Evolutionary conservation across 1,140 invertebrate genomes (phyloP).

Genomic region (Sinonovacula constricta): DNA sequence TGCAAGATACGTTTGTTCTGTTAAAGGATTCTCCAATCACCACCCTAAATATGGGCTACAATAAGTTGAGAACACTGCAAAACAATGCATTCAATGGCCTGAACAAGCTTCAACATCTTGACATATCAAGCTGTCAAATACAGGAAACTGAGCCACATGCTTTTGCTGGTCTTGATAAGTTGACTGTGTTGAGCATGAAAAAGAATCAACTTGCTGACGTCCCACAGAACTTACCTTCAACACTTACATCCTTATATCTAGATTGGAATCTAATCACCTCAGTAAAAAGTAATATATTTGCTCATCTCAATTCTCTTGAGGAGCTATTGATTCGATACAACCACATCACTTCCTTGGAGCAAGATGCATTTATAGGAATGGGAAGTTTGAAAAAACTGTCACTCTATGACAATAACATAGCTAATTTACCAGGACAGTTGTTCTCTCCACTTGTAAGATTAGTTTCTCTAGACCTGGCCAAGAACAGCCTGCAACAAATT

Average conservation of each 20-base stretch:
- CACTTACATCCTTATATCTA: conserved; percentile 56
- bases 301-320: conserved; percentile 50
- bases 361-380: conserved; percentile 61
- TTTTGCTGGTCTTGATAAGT: conserved; percentile 57
- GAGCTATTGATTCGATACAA: conserved; percentile 59
- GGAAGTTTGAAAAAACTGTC: conserved; percentile 56
- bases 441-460: conserved; percentile 58
- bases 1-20: conserved; percentile 56
- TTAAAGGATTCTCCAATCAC: conserved; percentile 57
- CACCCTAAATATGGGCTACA: conserved; percentile 60
- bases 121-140: conserved; percentile 60
- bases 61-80: conserved; percentile 55
- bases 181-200: conserved; percentile 56
- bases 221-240: conserved; percentile 58
- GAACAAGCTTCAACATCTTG: conserved; percentile 52
- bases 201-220: conserved; percentile 58
- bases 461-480: conserved; percentile 58
- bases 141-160: conserved; percentile 40
- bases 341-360: conserved; percentile 50
- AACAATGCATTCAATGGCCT: conserved; percentile 57
- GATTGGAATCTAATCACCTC: conserved; percentile 58
- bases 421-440: conserved; percentile 54
- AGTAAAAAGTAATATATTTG: conserved; percentile 53
- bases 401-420: conserved; percentile 60
- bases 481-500: conserved; percentile 61